Evolutionary conservation across 2,113 vertebrate species (phyloP).

Genomic region (Anser brachyrhynchus): DNA sequence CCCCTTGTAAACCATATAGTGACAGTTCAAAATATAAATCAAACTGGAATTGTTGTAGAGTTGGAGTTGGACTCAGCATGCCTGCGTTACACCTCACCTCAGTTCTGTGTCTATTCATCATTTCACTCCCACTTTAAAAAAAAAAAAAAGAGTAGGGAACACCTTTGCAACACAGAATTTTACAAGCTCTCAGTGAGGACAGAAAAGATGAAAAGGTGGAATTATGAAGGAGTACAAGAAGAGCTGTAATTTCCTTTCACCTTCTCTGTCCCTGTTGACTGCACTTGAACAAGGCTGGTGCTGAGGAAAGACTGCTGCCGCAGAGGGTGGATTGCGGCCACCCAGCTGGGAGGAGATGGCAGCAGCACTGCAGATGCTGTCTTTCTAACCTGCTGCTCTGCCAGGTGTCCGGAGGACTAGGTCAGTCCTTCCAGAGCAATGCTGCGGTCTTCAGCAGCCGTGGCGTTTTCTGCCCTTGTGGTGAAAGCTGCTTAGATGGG

Average conservation of each 20-base stretch:
- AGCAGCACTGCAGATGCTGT: not conserved
- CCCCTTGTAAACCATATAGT: constrained; percentile 18
- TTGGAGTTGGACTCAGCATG: not conserved
- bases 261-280: not conserved
- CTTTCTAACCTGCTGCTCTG: not conserved
- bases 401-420: not conserved
- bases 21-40: constrained; percentile 39
- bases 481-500: not conserved
- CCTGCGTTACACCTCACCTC: not conserved
- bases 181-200: not conserved
- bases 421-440: not conserved
- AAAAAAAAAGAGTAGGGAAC: not conserved
- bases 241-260: not conserved
- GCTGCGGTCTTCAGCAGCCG: not conserved
- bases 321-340: not conserved
- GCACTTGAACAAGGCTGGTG: not conserved
- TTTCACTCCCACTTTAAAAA: not conserved
- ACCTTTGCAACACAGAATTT: not conserved
- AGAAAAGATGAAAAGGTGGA: not conserved
- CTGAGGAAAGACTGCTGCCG: not conserved
- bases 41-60: not conserved
- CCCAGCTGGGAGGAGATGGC: fast-evolving
- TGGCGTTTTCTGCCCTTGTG: not conserved
- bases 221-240: not conserved
- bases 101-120: not conserved